Evolutionary conservation across 2,797 vertebrate species (phyloP), one percentile per base, ranked within the genome.

Genomic region (Anisognathus igniventris): DNA sequence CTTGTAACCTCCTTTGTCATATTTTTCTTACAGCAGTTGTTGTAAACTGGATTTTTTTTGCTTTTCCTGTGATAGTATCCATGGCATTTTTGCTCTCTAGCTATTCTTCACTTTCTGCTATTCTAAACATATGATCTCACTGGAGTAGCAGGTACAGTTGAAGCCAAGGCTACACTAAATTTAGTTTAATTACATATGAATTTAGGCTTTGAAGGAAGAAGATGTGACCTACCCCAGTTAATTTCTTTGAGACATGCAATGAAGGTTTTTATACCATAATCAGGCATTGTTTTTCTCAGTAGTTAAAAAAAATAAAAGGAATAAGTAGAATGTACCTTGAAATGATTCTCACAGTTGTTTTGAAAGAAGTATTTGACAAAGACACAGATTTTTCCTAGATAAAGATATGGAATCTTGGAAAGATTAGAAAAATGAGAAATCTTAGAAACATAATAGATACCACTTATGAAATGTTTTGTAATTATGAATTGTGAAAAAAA

Each of bases 51-150:
- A n/a, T 76, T 16, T 19, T 89, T 87, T 92, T 82, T 87, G 14
- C 57, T 89, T 92, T 92, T 91, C 28, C 16, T 83, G 19, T 57
- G 45, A 48, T 57, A 75, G 50, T 51, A 79, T 53, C 31, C 4
- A 4, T 62, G 65, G 39, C 23, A 51, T 85, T 94, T 90, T 73
- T 86, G 37, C 61, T 83, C 65, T 48, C 39, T 56, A 91, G 68
- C 25, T 54, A 6, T 72, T 61, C 64, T 90, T 95, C 86, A 65
- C 45, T 79, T 50, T 74, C 67, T 74, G 82, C 86, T 93, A 21
- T 86, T 90, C 48, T 91, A 93, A 95, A 89, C 2, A 5, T 35
- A 61, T 93, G 74, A 93, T 71, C 81, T 96, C 90, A 91, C 71
- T 93, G 88, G 73, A 82, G 64, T 50, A 91, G 78, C 79, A 90